These are phyloP conservation scores for Empidonax traillii DNA, from an alignment of 2,113 vertebrate species.

Conservation along the genomic window DNA sequence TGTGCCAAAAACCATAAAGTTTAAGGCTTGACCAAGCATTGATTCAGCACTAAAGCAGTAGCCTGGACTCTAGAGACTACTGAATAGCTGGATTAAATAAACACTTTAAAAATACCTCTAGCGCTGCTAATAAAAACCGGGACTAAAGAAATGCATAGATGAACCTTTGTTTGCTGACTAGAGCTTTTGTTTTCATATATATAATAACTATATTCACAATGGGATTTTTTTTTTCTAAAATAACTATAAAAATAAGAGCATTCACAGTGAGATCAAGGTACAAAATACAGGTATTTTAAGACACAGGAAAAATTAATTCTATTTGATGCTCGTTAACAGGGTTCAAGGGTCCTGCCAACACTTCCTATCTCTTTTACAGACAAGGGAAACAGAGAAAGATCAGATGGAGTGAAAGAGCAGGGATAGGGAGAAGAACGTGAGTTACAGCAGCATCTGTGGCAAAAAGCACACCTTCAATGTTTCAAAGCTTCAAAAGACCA, in stretches of 20 bases:
- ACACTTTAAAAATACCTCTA: slow-evolving; percentile 58
- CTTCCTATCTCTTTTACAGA: background rate
- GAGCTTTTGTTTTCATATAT: slow-evolving; percentile 2
- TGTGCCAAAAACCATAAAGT: slow-evolving; percentile 75
- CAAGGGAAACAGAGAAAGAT: background rate
- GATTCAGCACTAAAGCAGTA: slow-evolving; percentile 65
- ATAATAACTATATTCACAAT: background rate
- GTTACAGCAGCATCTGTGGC: fast-evolving
- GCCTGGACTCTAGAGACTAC: slow-evolving; percentile 63
- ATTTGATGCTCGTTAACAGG: background rate
- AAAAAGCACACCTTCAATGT: background rate
- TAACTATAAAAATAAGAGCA: slow-evolving; percentile 2
- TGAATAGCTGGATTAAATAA: slow-evolving; percentile 67
- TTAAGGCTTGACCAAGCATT: slow-evolving; percentile 76
- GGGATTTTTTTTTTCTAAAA: background rate
- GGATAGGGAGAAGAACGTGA: background rate
- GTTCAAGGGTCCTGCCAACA: background rate
- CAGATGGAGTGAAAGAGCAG: background rate
- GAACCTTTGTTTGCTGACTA: background rate
- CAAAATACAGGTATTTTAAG: background rate
- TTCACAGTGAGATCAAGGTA: background rate
- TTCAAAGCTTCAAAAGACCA: background rate
- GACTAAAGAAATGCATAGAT: slow-evolving; percentile 27
- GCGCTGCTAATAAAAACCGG: slow-evolving; percentile 50
- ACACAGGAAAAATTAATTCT: background rate